Evolutionary conservation across 2,888 invertebrate genomes (phyloP).

Genomic region (Hypselothyrea guttata): DNA sequence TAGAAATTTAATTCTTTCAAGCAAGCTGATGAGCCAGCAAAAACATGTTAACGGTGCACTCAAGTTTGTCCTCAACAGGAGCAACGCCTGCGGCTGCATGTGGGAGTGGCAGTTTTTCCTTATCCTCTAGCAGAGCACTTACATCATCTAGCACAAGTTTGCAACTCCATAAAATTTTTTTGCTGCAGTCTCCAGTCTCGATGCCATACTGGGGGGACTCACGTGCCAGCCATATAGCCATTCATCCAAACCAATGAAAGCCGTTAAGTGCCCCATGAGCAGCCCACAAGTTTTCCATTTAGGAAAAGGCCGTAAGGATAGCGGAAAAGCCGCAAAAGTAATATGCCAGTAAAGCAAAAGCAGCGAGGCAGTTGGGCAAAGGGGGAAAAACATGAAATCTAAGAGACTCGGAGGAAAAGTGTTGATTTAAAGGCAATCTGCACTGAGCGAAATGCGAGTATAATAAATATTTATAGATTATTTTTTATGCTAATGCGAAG

Average conservation of each 20-base stretch:
- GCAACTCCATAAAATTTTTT: conserved; percentile 61
- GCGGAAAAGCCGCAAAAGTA: conserved; percentile 56
- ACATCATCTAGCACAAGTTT: conserved; percentile 68
- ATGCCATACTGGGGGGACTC: conserved; percentile 3
- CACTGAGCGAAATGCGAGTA: conserved; percentile 1
- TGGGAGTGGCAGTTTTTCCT: conserved; percentile 20
- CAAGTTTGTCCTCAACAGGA: conserved; percentile 15
- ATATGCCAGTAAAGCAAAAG: conserved; percentile 35
- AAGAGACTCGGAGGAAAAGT: conserved; percentile 30
- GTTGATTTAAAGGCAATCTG: conserved; percentile 46
- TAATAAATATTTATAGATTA: too few species aligned
- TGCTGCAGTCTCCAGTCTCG: conserved; percentile 5
- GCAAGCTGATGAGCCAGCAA: conserved; percentile 35
- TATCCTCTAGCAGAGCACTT: conserved; percentile 67
- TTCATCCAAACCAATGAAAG: conserved; percentile 58
- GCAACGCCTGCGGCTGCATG: background rate
- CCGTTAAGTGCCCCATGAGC: conserved; percentile 61
- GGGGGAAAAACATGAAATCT: background rate
- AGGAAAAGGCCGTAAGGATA: conserved; percentile 21
- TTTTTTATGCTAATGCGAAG: background rate
- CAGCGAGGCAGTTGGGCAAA: background rate
- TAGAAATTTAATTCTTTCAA: conserved; percentile 41
- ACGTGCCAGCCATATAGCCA: conserved; percentile 39
- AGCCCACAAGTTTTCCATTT: conserved; percentile 59
- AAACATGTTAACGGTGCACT: conserved; percentile 55